Base-by-base conservation (phyloP, 2,797 vertebrate species). In the Eulemur mongoz region DNA sequence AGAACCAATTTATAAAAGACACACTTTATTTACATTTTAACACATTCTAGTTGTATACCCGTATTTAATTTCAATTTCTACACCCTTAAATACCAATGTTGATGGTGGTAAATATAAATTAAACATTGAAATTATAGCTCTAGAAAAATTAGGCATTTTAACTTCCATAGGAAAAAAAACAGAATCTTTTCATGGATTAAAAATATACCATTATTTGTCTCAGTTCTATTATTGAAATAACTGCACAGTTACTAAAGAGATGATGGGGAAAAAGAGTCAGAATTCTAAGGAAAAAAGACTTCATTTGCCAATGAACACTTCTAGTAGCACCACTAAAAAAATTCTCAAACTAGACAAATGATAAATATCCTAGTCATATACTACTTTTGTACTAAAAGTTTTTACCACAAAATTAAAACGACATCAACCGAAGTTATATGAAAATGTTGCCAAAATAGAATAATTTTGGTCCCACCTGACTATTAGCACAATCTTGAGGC, bases 401-500 rank as follows among this genome's bases (percentile, higher is more conserved):
- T 92, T 70, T 63, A 50, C 7, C 59, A 75, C 86, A 75, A 89
- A 69, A 89, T 87, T 89, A 80, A 86, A 96, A 82, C 14, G 63
- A 38, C 17, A 52, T 52, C 22, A 27, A 83, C 6, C 48, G 76
- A 96, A 96, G 43, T 73, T 23, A 38, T 50, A 50, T 40, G 30
- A 81, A 83, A 93, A 70, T 15, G 59, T 91, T 86, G 63, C 22
- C 54, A 9, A 89, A 95, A 8, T 14, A 89, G 13, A 52, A 86
- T 80, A n/a, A 93, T 61, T 92, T 94, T 92, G 32, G 32, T 84
- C 22, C 50, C 22, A 92, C 89, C 25, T 83, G 70, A 23, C 25
- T 90, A 43, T 91, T 91, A 91, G 59, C 18, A 54, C 12, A 92
- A 27, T 83, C 61, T 96, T 75, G 8, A 96, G 43, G 45, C 40